Conservation (phyloP, 2,113 vertebrate species). For the Upupa epops region DNA sequence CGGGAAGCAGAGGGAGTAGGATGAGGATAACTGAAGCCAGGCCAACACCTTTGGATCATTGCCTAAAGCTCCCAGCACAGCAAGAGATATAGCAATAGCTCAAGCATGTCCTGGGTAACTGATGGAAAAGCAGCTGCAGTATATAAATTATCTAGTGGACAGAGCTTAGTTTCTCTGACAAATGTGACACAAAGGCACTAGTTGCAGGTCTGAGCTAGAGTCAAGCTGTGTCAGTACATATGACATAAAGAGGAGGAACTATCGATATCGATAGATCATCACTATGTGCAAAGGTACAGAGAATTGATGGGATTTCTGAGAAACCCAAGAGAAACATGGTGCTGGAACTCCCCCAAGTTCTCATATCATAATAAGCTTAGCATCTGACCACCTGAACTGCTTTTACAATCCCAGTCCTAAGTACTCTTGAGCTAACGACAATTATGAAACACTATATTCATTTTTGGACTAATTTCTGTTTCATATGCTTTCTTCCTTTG, state of each 20-base stretch:
- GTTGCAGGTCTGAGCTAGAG: background rate
- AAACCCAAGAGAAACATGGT: background rate
- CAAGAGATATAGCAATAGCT: background rate
- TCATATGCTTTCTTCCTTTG: background rate
- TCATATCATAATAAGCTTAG: background rate
- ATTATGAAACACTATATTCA: slow-evolving; percentile 5
- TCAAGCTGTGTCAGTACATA: background rate
- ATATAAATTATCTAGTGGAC: background rate
- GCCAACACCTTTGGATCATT: background rate
- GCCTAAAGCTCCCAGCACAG: background rate
- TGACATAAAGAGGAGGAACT: background rate
- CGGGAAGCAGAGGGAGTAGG: background rate
- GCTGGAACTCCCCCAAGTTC: background rate
- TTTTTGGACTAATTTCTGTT: slow-evolving; percentile 14
- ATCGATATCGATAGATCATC: background rate
- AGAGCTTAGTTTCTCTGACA: background rate
- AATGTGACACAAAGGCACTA: background rate
- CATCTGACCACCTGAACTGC: background rate
- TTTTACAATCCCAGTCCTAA: background rate
- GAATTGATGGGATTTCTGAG: background rate
- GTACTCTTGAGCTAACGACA: background rate
- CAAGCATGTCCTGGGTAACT: background rate
- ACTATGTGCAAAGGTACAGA: background rate
- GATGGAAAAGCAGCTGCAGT: background rate
- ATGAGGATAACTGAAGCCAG: background rate